Evolutionary conservation across 1,140 invertebrate genomes (phyloP).

Genomic region (Cyrtorhinus lividipennis): DNA sequence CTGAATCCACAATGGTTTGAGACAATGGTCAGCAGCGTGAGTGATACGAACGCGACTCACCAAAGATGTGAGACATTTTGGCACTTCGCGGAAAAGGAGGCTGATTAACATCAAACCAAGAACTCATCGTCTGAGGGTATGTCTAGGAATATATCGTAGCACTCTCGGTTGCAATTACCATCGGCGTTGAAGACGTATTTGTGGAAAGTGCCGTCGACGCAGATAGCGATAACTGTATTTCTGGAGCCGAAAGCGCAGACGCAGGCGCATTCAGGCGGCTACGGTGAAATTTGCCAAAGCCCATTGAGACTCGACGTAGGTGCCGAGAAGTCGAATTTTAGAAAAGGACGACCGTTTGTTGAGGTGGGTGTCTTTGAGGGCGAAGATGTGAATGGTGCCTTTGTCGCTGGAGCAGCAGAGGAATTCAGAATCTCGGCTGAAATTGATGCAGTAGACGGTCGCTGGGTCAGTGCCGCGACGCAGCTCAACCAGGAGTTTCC

Average conservation of each 20-base stretch:
- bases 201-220: constrained; percentile 84
- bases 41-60: too few species aligned
- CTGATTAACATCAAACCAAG: neutral
- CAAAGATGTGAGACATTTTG: too few species aligned
- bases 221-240: constrained; percentile 65
- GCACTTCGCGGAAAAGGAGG: too few species aligned
- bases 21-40: too few species aligned
- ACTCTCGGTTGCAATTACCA: constrained; percentile 67
- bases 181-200: constrained; percentile 80
- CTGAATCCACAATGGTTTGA: too few species aligned
- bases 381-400: constrained; percentile 86
- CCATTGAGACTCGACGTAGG: constrained; percentile 67
- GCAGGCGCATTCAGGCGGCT: constrained; percentile 67
- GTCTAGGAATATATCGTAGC: constrained; percentile 73
- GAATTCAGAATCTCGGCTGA: constrained; percentile 68
- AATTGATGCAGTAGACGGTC: constrained; percentile 76
- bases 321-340: constrained; percentile 53
- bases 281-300: constrained; percentile 69
- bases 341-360: constrained; percentile 53
- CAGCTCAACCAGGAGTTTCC: constrained; percentile 57
- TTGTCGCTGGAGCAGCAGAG: constrained; percentile 85
- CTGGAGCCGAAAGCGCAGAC: constrained; percentile 67
- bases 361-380: constrained; percentile 54
- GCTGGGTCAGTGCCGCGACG: constrained; percentile 74
- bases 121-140: constrained; percentile 68